Conservation (phyloP, 2,797 vertebrate species). For the Lerista edwardsae region DNA sequence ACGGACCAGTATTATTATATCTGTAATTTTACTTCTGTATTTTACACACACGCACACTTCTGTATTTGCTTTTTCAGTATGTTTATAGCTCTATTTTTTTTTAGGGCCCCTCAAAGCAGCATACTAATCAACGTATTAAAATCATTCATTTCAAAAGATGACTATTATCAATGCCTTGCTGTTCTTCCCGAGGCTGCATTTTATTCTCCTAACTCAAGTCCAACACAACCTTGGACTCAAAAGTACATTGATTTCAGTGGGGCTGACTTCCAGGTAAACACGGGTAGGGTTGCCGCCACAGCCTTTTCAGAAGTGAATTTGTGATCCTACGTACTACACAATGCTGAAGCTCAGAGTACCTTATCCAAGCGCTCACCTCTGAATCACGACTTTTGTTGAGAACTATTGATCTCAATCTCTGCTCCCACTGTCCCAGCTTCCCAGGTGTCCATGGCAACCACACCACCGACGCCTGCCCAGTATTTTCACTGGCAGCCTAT, state of each 20-base stretch:
- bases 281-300: neutral
- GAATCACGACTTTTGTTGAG: slow-evolving; percentile 85
- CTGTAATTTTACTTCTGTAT: too few species aligned
- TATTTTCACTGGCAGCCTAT: slow-evolving; percentile 85
- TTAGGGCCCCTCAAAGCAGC: too few species aligned
- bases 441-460: slow-evolving; percentile 75
- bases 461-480: slow-evolving; percentile 66
- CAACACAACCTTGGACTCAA: neutral
- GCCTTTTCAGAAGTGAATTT: slow-evolving; percentile 27
- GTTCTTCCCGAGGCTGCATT: neutral
- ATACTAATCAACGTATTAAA: too few species aligned
- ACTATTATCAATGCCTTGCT: neutral
- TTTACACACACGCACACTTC: too few species aligned
- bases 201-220: neutral
- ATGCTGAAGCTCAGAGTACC: slow-evolving; percentile 74
- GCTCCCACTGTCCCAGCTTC: slow-evolving; percentile 74
- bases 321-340: slow-evolving; percentile 68
- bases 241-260: neutral
- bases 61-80: too few species aligned
- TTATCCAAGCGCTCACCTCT: slow-evolving; percentile 70
- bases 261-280: neutral
- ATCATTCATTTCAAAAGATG: too few species aligned
- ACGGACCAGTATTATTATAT: slow-evolving; percentile 1
- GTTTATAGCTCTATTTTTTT: too few species aligned
- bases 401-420: slow-evolving; percentile 79